Base-by-base conservation (phyloP, 2,113 vertebrate species). In the Heterochromis multidens region DNA sequence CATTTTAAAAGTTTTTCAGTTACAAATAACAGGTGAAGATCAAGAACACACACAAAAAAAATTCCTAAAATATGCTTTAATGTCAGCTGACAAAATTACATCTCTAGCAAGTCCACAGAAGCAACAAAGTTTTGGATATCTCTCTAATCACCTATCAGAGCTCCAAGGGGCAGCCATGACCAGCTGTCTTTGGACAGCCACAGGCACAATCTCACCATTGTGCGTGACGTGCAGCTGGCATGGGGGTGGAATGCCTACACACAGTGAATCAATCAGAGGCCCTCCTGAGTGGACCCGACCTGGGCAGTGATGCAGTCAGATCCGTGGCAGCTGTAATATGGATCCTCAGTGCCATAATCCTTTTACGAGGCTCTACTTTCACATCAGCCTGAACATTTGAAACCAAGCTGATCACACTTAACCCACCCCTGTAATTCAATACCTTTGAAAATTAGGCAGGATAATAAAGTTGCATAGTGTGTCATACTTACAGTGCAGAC, bases 121-220 rank as follows among this genome's bases (percentile, higher is more conserved):
- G 29, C 35, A 40, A 57, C 25, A 65, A 54, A 61, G 33, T 58
- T 43, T 14, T 17, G 25, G 7, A 60, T 77, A 21, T 70, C 83
- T 19, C 29, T 83, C 63, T 82, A 81, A 88, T 85, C 72, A 86
- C 78, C 59, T 76, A 80, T 85, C 58, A 43, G 76, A 49, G 79
- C 58, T 81, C 52, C 21, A 31, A 76, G 78, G 72, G 70, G 78
- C 81, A 90, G 90, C 84, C 74, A 60, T 27, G 46, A 81, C 80
- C 95, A 96, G 94, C 95, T 96, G 95, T 95, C 81, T 78, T 80
- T 56, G 83, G 89, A 61, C 84, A 43, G 89, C 65, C 72, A 7
- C 67, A 84, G 49, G 80, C 88, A 96, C 95, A 96, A 88, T 94
- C 93, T 90, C 11, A 67, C 91, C 91, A 95, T 96, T 96, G 95